Evolutionary conservation across 2,888 invertebrate genomes (phyloP).

Genomic region (Steinernema hermaphroditum): DNA sequence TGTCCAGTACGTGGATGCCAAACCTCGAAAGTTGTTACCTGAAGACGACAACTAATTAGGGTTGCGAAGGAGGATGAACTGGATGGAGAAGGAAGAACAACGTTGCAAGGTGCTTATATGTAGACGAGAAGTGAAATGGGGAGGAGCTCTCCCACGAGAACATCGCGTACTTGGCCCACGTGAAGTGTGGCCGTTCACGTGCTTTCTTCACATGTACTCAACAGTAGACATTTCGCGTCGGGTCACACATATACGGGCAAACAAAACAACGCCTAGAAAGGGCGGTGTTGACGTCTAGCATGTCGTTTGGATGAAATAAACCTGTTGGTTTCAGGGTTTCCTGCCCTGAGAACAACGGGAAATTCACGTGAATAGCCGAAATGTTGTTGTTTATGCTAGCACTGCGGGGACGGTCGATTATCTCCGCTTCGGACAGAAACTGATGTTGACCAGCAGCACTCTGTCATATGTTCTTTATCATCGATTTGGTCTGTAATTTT

Average conservation of each 20-base stretch:
- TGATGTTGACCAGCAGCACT: neutral
- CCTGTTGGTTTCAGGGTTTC: neutral
- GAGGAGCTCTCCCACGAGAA: neutral
- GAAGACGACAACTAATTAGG: neutral
- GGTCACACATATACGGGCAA: neutral
- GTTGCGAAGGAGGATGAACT: neutral
- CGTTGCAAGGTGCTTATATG: constrained; percentile 8
- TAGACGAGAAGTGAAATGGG: neutral
- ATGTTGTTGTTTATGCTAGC: neutral
- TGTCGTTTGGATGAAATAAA: neutral
- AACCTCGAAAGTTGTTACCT: neutral
- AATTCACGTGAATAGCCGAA: neutral
- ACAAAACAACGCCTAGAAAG: neutral
- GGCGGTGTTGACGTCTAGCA: neutral
- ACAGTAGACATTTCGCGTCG: too few species aligned
- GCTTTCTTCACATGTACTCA: neutral
- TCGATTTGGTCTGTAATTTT: neutral
- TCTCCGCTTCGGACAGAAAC: neutral
- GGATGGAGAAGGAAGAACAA: neutral
- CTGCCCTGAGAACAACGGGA: neutral
- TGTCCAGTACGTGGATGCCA: neutral
- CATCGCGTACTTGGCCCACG: neutral
- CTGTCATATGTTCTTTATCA: neutral
- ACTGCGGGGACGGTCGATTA: neutral
- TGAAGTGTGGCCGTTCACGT: neutral